Evolutionary conservation across 1,140 invertebrate genomes (phyloP).

Genomic region (Thaumatotibia leucotreta): DNA sequence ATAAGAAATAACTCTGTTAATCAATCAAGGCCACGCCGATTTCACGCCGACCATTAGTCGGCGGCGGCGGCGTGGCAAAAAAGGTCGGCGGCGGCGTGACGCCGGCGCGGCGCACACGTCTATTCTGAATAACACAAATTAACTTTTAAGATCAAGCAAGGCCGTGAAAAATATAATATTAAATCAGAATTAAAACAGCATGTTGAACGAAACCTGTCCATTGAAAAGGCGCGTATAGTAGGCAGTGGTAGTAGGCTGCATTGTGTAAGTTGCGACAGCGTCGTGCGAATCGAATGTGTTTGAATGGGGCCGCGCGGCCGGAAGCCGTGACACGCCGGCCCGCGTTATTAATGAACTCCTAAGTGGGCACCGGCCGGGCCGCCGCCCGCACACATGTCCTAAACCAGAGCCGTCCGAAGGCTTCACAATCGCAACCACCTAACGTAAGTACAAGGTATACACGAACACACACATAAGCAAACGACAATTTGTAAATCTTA

Average conservation of each 20-base stretch:
- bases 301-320: slow-evolving; percentile 52
- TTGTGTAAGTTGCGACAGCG: slow-evolving; percentile 29
- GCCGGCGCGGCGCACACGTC: too few species aligned
- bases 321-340: slow-evolving; percentile 62
- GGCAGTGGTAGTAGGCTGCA: slow-evolving; percentile 22
- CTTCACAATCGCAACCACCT: neutral
- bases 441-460: neutral
- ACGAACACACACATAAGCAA: neutral
- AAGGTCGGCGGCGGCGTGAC: too few species aligned
- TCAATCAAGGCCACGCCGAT: too few species aligned
- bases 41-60: too few species aligned
- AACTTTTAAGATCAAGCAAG: neutral
- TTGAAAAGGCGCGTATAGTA: slow-evolving; percentile 13
- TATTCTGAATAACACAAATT: neutral
- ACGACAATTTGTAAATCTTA: neutral
- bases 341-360: slow-evolving; percentile 67
- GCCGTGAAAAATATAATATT: neutral
- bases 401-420: neutral
- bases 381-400: slow-evolving; percentile 12
- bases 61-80: too few species aligned
- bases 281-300: slow-evolving; percentile 57
- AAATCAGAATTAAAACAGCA: neutral
- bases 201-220: slow-evolving; percentile 20
- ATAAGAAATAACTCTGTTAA: too few species aligned
- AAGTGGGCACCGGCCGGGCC: slow-evolving; percentile 30